These are phyloP conservation scores for Fulica atra DNA, from an alignment of 2,113 vertebrate genomes.

Conservation along the genomic window DNA sequence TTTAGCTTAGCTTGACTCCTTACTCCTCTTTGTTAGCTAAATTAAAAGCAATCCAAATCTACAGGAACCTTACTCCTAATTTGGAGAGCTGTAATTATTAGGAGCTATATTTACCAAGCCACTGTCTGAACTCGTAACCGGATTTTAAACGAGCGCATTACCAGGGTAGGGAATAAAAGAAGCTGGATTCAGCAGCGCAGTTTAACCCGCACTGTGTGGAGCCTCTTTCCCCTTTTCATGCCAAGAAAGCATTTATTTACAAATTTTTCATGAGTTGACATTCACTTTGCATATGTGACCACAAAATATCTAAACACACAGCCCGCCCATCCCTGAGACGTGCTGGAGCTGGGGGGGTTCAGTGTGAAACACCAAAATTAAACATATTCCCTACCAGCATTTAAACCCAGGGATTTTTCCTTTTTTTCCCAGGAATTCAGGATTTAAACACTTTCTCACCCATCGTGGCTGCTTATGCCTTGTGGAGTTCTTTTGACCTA, in stretches of 20 bases:
- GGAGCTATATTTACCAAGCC: background rate
- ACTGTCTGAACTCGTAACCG: background rate
- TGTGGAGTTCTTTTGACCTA: background rate
- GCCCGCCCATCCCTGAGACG: background rate
- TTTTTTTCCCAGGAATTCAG: background rate
- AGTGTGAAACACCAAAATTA: background rate
- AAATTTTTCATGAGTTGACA: background rate
- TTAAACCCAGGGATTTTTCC: background rate
- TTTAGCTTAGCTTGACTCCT: background rate
- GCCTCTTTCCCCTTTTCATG: background rate
- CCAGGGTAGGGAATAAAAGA: background rate
- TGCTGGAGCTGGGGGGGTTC: background rate
- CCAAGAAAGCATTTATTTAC: background rate
- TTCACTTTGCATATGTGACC: background rate
- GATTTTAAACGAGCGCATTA: background rate
- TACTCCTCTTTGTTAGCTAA: background rate
- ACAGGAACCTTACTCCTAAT: background rate
- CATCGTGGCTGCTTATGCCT: background rate
- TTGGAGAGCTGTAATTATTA: background rate
- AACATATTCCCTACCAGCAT: background rate
- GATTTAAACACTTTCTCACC: background rate
- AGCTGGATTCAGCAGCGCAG: background rate
- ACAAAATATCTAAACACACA: background rate
- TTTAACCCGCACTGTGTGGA: background rate
- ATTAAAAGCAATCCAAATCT: slow-evolving; percentile 2